Evolutionary conservation across 2,888 invertebrate genomes (phyloP), one percentile per base, ranked within the genome.

Genomic region (Limenitis camilla): DNA sequence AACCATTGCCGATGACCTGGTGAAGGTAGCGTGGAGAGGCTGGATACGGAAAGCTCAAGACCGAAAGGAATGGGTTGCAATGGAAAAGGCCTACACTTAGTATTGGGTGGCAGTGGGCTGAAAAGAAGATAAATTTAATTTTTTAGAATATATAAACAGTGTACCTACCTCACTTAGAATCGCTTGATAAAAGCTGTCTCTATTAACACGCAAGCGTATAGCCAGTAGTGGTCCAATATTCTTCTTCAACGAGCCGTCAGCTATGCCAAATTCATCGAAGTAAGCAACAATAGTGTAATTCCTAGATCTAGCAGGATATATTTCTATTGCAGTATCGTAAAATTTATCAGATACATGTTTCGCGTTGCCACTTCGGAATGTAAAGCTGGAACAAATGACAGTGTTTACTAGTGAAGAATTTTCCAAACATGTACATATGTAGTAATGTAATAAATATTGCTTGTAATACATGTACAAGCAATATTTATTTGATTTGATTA

Each of bases 311-410:
- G 85, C 81, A 0, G 93, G 92, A 48, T 93, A 76, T 5, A 96
- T 90, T 81, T 97, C 96, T 5, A 98, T 91, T 0, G 93, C 93
- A 0, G 97, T 95, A 64, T 96, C 93, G 71, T 93, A 92, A 71
- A 98, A 94, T 66, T 92, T 93, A 81, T 98, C 97, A 1, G 93
- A 93, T 0, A 93, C 92, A 81, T 97, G 97, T 66, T 96, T 95
- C 0, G 92, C 91, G 77, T 97, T 97, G 29, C 97, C 97, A 76
- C 96, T 97, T 55, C 94, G 91, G 74, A 96, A 94, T 55, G 91
- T 87, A 81, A 91, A 96, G 64, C 94, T 95, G 71, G 50, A 35
- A 5, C 31, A 32, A 78, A 52, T 33, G 9, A 39, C 10, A 77
- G 74, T 51, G 19, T 8, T n/a, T n/a, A n/a, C n/a, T n/a, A n/a